These are phyloP conservation scores for Trachemys scripta DNA, from an alignment of 2,113 vertebrate genomes.

Conservation along the genomic window DNA sequence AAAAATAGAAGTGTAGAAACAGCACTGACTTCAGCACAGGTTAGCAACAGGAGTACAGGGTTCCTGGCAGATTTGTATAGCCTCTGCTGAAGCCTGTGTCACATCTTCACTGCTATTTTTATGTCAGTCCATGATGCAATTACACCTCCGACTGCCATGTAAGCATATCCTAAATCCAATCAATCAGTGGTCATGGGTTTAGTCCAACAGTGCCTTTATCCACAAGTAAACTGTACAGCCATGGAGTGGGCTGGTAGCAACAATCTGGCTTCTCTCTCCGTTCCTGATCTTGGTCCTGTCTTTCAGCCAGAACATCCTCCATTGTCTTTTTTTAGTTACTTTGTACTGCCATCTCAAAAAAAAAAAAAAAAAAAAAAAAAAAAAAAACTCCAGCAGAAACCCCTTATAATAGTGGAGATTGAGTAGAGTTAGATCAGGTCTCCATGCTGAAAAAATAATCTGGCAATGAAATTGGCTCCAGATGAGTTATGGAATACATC, in stretches of 20 bases:
- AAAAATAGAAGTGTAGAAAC: not conserved
- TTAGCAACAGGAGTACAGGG: not conserved
- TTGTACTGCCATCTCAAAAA: not conserved
- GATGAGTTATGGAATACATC: not conserved
- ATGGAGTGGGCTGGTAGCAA: not conserved
- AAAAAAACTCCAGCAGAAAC: not conserved
- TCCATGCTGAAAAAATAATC: not conserved
- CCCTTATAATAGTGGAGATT: not conserved
- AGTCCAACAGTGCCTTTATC: not conserved
- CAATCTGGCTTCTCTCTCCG: not conserved
- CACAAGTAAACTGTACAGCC: not conserved
- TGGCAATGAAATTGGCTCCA: not conserved
- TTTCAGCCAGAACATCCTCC: not conserved
- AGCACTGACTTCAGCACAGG: not conserved
- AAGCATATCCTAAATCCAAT: not conserved
- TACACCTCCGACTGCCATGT: not conserved
- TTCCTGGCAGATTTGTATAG: not conserved
- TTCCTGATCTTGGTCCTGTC: not conserved
- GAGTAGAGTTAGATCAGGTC: not conserved
- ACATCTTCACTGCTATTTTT: not conserved
- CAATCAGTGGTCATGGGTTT: not conserved
- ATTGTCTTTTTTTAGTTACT: not conserved
- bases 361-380: not conserved
- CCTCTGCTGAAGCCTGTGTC: not conserved
- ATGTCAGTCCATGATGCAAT: not conserved